Base-by-base conservation (phyloP, 2,113 vertebrate species). In the Trachemys scripta region DNA sequence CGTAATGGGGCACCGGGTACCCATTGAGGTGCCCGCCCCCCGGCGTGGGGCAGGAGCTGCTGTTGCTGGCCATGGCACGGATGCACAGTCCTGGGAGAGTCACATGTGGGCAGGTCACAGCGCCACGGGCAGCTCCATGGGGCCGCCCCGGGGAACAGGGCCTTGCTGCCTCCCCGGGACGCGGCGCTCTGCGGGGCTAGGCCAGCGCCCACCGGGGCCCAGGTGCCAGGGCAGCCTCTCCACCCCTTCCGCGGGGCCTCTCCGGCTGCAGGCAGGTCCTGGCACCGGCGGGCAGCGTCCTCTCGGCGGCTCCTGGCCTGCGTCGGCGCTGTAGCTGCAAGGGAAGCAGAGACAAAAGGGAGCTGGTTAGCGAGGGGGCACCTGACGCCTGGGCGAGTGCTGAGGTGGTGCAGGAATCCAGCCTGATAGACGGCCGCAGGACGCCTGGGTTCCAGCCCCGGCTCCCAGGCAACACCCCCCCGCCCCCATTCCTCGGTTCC, bases 1-100 rank as follows among this genome's bases (percentile, higher is more conserved):
- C 99, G 80, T 99, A 99, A 97, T 99, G 99, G 94, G 99, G 98
- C 98, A 99, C 98, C 0, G 99, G 99, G 98, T 99, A 99, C 86
- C 99, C 98, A 47, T 98, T 99, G 91, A 99, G 98, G 98, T 99
- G 99, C 93, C 98, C 98, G 47, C 98, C 98, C 79, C 98, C 98
- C 3, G 98, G 97, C 27, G 98, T 98, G 57, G 99, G 98, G 94
- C 99, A 98, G 94, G 99, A 99, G 98, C 99, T 99, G 97, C 99
- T 99, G 98, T 99, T 99, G 98, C 99, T 99, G 94, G 99, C 99
- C 99, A 99, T 99, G 97, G 95, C 87, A 93, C 94, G 90, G 47
- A 45, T 59, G 27, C 93, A 90, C 93, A 90, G 94, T 94, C 96
- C 86, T 78, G 91, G 95, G 47, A 45, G 80, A 80, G 24, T 81